These are phyloP conservation scores for Nymphalis urticae DNA, from an alignment of 2,888 invertebrate species.

Conservation along the genomic window DNA sequence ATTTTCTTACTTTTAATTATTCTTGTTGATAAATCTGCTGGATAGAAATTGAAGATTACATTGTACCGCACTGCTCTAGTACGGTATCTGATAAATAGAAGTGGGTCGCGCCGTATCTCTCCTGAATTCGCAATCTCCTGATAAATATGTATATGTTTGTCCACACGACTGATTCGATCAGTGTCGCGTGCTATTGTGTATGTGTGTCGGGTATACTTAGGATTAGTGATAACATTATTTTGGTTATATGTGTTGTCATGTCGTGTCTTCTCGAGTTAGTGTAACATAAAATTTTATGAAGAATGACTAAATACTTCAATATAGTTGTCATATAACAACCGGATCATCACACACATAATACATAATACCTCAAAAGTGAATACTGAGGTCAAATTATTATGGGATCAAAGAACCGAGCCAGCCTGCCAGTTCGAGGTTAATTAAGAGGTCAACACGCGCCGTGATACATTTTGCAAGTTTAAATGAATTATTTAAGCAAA, in stretches of 20 bases:
- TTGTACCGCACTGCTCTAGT: slow-evolving; percentile 10
- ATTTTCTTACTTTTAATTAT: not conserved
- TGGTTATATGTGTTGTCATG: too few relatives aligned
- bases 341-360: not conserved
- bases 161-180: slow-evolving; percentile 13
- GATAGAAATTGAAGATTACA: slow-evolving; percentile 4
- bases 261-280: too few relatives aligned
- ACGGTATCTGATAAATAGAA: slow-evolving; percentile 25
- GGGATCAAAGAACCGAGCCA: slow-evolving; percentile 20
- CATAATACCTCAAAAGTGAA: not conserved
- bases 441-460: slow-evolving; percentile 23
- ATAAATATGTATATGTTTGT: slow-evolving; percentile 22
- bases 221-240: too few relatives aligned
- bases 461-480: slow-evolving; percentile 26
- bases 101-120: slow-evolving; percentile 25
- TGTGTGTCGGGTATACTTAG: not conserved
- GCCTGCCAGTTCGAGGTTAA: slow-evolving; percentile 30
- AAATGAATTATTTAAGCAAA: slow-evolving; percentile 15
- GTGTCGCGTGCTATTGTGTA: slow-evolving; percentile 1
- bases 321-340: not conserved
- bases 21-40: not conserved
- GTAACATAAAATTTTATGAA: too few relatives aligned
- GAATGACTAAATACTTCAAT: not conserved
- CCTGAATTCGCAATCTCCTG: slow-evolving; percentile 28
- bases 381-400: slow-evolving; percentile 26